Evolutionary conservation across 2,797 vertebrate genomes (phyloP).

Genomic region (Gymnocypris eckloni): DNA sequence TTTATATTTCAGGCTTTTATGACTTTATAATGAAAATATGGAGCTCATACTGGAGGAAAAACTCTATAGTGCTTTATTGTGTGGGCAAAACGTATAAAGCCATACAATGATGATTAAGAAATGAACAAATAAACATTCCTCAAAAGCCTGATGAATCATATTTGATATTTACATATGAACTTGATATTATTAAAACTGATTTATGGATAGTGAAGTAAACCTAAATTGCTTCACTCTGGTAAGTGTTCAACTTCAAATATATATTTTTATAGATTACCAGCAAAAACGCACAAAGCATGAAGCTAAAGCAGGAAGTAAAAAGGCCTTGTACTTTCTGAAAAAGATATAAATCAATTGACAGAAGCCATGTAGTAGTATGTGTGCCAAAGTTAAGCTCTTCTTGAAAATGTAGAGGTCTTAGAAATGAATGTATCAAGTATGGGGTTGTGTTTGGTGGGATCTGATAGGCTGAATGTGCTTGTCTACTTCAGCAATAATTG

Average conservation of each 20-base stretch:
- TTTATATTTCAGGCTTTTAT: neutral
- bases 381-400: neutral
- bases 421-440: neutral
- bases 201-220: neutral
- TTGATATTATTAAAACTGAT: neutral
- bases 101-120: neutral
- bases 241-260: neutral
- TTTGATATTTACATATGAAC: neutral
- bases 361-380: neutral
- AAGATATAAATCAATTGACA: neutral
- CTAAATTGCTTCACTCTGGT: neutral
- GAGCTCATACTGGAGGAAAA: no score
- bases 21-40: neutral
- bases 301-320: neutral
- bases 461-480: neutral
- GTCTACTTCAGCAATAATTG: conserved; percentile 82
- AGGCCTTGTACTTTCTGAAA: neutral
- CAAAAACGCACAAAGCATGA: neutral
- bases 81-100: neutral
- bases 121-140: no score
- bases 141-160: no score
- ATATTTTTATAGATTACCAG: neutral
- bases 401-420: neutral
- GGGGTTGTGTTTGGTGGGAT: neutral
- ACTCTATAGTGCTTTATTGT: neutral